These are phyloP conservation scores for Catocala fraxini DNA, from an alignment of 2,888 invertebrate species.

Conservation along the genomic window DNA sequence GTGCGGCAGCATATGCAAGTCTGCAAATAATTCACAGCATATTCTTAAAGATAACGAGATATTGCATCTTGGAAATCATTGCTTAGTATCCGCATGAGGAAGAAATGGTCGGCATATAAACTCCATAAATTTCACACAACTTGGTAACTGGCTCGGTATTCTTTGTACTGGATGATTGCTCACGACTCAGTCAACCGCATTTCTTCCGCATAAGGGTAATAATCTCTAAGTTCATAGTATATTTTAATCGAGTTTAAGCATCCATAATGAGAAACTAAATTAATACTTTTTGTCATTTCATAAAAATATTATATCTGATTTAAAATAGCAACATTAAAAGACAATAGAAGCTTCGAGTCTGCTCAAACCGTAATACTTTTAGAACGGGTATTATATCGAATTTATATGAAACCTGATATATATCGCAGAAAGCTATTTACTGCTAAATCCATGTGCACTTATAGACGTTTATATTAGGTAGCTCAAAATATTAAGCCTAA, in stretches of 20 bases:
- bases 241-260: slow-evolving; percentile 70
- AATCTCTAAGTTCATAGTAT: slow-evolving; percentile 60
- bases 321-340: slow-evolving; percentile 75
- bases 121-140: slow-evolving; percentile 58
- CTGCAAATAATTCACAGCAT: slow-evolving; percentile 81
- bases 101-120: slow-evolving; percentile 62
- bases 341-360: slow-evolving; percentile 66
- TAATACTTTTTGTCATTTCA: slow-evolving; percentile 86
- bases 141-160: slow-evolving; percentile 83
- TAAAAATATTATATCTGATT: slow-evolving; percentile 79
- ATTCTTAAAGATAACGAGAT: slow-evolving; percentile 75
- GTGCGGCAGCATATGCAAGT: slow-evolving; percentile 86
- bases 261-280: slow-evolving; percentile 72
- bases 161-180: slow-evolving; percentile 77
- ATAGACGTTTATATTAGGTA: slow-evolving; percentile 79
- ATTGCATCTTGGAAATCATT: slow-evolving; percentile 71
- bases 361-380: slow-evolving; percentile 78
- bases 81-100: slow-evolving; percentile 62
- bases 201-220: slow-evolving; percentile 69
- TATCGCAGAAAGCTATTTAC: slow-evolving; percentile 79
- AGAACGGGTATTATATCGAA: slow-evolving; percentile 72
- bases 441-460: slow-evolving; percentile 84
- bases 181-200: slow-evolving; percentile 61
- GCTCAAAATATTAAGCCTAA: slow-evolving; percentile 84
- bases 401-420: slow-evolving; percentile 73